Base-by-base conservation (phyloP, 2,888 invertebrate genomes). In the Nesidiocoris tenuis region DNA sequence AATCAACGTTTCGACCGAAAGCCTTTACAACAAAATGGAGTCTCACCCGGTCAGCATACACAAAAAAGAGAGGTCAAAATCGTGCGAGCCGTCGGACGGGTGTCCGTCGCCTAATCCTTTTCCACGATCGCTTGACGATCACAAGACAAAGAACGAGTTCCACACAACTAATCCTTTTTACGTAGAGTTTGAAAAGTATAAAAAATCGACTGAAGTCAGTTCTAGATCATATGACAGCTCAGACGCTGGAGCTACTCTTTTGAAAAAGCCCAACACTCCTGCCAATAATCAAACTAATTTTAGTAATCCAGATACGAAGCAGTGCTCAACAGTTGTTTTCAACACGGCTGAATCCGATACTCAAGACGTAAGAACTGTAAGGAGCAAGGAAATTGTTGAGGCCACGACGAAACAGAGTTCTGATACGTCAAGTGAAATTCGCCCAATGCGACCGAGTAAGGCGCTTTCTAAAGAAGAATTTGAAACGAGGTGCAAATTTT, bases 401-500 rank as follows among this genome's bases (percentile, higher is more conserved):
- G 39, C 39, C 3, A 39, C 3, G 12, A 7, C 39, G 39, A 39
- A 39, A 3, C 5, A 39, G 12, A 12, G 5, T 3, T n/a, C n/a
- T n/a, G n/a, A n/a, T n/a, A n/a, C n/a, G n/a, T n/a, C 59, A 7
- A n/a, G 17, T 5, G 18, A n/a, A 5, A 59, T 17, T n/a, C 17
- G 9, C 18, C 67, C 55, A 0, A 2, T 67, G 16, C 67, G 67
- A 2, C 57, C 19, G 9, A 59, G 57, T 16, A 65, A 75, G 57
- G 66, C 25, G 0, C 54, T 61, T 18, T 61, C 61, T 0, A 61
- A 75, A 19, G 57, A 75, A 24, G 78, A 78, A 59, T 78, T 78
- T 23, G 74, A 68, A 18, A 74, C 65, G 1, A 78, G 76, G 22
- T 76, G 76, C 17, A 74, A 78, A 57, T 78, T 78, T 64, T 78